Percentiles rank a stretch among this genome's conserved stretches.
Evolutionary conservation across 2,113 vertebrate species (phyloP).

Genomic region (Phalacrocorax brasilianus): DNA sequence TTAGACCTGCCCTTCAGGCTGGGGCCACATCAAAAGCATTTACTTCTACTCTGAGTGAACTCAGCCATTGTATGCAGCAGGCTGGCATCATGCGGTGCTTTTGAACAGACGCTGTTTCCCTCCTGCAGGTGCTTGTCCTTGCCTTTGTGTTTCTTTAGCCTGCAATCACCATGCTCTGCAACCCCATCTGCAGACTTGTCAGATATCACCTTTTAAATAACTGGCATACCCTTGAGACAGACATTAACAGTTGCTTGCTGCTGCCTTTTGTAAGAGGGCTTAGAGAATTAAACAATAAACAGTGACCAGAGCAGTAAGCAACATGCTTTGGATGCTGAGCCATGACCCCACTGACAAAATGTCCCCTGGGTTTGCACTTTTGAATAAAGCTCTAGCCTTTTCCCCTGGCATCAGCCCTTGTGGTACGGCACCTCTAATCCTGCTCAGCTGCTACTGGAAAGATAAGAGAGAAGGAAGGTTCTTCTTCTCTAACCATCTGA

Average conservation of each 20-base stretch:
- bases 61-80: not conserved
- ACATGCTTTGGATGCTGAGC: not conserved
- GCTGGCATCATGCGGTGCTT: not conserved
- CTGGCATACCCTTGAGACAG: not conserved
- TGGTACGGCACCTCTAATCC: not conserved
- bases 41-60: not conserved
- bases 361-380: not conserved
- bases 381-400: not conserved
- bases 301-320: not conserved
- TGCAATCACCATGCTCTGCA: not conserved
- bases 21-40: not conserved
- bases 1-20: not conserved
- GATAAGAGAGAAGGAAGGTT: not conserved
- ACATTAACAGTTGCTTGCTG: not conserved
- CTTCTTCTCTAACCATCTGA: not conserved
- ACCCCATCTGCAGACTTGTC: not conserved
- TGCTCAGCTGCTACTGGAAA: not conserved
- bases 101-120: not conserved
- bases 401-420: not conserved
- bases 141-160: not conserved
- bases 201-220: not conserved
- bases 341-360: not conserved
- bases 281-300: not conserved
- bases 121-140: not conserved
- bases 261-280: not conserved